Evolutionary conservation across 2,888 invertebrate genomes (phyloP), one percentile per base, ranked within the genome.

Genomic region (Plebejus melissa): DNA sequence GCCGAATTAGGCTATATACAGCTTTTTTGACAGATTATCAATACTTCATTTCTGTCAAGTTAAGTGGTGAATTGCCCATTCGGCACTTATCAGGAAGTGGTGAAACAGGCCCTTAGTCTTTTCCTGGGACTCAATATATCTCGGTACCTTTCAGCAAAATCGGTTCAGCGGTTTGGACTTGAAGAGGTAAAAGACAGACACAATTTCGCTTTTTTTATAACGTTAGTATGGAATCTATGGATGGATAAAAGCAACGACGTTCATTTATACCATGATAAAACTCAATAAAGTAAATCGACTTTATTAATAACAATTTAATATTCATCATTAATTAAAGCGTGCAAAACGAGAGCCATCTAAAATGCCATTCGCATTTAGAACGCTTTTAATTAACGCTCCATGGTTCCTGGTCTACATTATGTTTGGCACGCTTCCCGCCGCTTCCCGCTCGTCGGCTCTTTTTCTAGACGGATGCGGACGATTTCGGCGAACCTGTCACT

Each of bases 401-500:
- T 32, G 60, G 65, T 16, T 65, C 65, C 65, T 65, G 32, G 65
- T 65, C 65, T 32, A 36, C 65, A 16, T 65, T 36, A 60, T 11
- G 60, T 28, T 70, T 70, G 70, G 70, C 70, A 70, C 70, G 70
- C 38, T 38, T 70, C 70, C 70, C 70, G 69, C 36, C 46, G 46
- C 38, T 41, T 41, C 41, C 9, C 46, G 54, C n/a, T 7, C 13
- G 32, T 69, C 41, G 41, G 41, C n/a, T 41, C 69, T 69, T 41
- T n/a, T 41, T 70, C 41, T 70, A 70, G 9, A 13, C 69, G 69
- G 70, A 70, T 41, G 70, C 41, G 41, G 70, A 70, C 70, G 41
- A 70, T 70, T 70, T 70, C 70, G 70, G 9, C 70, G 70, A 70
- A 70, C 7, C 41, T 22, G 70, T 41, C 70, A 9, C n/a, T n/a